Evolutionary conservation across 2,797 vertebrate species (phyloP), one percentile per base, ranked within the genome.

Genomic region (Crenichthys baileyi): DNA sequence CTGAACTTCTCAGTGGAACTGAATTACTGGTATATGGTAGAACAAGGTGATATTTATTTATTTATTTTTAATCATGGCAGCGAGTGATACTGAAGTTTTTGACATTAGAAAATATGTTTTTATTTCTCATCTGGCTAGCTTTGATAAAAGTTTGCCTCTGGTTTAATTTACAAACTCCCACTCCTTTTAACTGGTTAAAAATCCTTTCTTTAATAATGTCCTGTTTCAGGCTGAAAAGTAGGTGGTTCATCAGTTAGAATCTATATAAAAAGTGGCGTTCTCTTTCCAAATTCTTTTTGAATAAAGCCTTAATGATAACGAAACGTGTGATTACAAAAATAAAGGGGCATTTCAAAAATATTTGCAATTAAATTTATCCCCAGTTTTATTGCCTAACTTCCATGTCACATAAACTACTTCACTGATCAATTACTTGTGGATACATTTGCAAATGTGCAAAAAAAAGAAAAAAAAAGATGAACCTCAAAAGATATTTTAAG

Each of bases 401-500:
- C 12, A 9, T 24, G 11, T n/a, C 29, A 72, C 20, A 24, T 67
- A 24, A 72, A 72, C 51, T 46, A 56, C 7, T 22, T 13, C 15
- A 51, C 56, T 12, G 12, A 41, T 24, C 70, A 78, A 31, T 79
- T 73, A 70, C 24, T 68, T 26, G 48, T 16, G 50, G 18, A 26
- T 13, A 39, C 3, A 46, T 22, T 51, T n/a, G 31, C 16, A 20
- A 70, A 22, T 73, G 26, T 55, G 71, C 55, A 72, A 7, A 41
- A 68, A 24, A 41, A 65, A 70, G 70, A 7, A 41, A 68, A 24
- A 36, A 65, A 67, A 2, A 70, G 41, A 26, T 16, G 0, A 79
- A 39, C 31, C 73, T 51, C 61, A 78, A 26, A 31, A 60, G 12
- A 72, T 36, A 31, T 73, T 78, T 81, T 58, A 76, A 70, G 61